Percentiles rank a stretch among this genome's conserved stretches.
Evolutionary conservation across 2,888 invertebrate species (phyloP).

Genomic region (Deilephila elpenor): DNA sequence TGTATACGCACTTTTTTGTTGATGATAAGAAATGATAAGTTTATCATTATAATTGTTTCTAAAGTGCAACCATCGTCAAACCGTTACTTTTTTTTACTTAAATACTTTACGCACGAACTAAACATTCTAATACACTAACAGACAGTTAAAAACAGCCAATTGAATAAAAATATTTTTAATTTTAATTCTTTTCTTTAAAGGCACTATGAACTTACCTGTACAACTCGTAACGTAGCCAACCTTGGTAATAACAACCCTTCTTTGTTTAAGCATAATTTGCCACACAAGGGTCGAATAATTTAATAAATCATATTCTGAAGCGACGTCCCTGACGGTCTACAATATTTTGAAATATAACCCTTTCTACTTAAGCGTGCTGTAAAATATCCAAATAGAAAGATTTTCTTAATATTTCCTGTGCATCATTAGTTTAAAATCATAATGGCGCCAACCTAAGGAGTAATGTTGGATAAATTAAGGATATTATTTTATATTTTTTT

Average conservation of each 20-base stretch:
- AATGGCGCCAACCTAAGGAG: conserved; percentile 36
- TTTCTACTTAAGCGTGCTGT: background rate
- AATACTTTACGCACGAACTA: too few species aligned
- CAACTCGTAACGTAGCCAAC: conserved; percentile 42
- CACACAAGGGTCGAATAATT: conserved; percentile 43
- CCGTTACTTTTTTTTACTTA: too few species aligned
- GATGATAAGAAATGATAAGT: too few species aligned
- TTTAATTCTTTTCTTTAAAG: background rate
- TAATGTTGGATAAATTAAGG: conserved; percentile 72
- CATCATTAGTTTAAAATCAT: background rate
- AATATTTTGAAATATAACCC: conserved; percentile 5
- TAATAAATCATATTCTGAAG: conserved; percentile 24
- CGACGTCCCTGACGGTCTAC: background rate
- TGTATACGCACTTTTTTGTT: too few species aligned
- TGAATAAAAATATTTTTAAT: too few species aligned
- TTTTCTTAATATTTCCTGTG: background rate
- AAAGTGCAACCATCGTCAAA: too few species aligned
- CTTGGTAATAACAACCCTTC: conserved; percentile 45
- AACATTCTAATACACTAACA: too few species aligned
- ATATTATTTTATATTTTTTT: conserved; percentile 73
- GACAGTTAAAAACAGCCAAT: background rate
- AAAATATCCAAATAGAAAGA: background rate
- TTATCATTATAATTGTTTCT: too few species aligned
- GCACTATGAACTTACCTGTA: conserved; percentile 43
- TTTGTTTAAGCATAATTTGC: conserved; percentile 60